Conservation (phyloP, 2,888 invertebrate species). For the Parnassius apollo region DNA sequence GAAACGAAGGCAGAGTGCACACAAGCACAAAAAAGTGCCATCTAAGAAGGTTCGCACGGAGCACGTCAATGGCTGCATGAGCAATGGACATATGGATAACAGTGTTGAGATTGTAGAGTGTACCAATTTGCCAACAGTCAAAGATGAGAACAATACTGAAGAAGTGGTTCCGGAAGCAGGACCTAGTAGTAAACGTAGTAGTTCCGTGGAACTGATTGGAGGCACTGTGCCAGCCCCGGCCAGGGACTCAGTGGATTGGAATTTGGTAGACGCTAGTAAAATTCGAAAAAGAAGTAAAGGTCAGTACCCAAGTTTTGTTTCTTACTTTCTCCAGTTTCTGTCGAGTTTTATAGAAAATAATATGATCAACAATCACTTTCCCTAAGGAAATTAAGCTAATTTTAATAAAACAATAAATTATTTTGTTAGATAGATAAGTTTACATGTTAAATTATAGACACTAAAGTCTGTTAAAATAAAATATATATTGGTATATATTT, state of each 20-base stretch:
- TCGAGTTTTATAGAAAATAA: no score
- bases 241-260: constrained; percentile 73
- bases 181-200: constrained; percentile 61
- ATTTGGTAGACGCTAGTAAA: constrained; percentile 77
- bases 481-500: no score
- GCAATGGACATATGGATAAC: constrained; percentile 49
- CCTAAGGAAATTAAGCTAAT: no score
- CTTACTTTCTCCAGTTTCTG: no score
- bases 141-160: constrained; percentile 45
- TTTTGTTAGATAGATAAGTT: no score
- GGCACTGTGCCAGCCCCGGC: constrained; percentile 68
- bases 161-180: constrained; percentile 53
- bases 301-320: constrained; percentile 40
- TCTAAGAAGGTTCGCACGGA: constrained; percentile 59
- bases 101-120: constrained; percentile 70
- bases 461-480: no score
- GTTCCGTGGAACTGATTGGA: constrained; percentile 72
- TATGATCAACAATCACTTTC: no score
- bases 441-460: no score
- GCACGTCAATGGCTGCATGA: constrained; percentile 55
- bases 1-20: constrained; percentile 64
- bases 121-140: constrained; percentile 46
- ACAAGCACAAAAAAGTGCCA: constrained; percentile 62
- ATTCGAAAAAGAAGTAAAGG: constrained; percentile 79
- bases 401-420: no score